Evolutionary conservation across 1,140 invertebrate genomes (phyloP).

Genomic region (Contarinia nasturtii): DNA sequence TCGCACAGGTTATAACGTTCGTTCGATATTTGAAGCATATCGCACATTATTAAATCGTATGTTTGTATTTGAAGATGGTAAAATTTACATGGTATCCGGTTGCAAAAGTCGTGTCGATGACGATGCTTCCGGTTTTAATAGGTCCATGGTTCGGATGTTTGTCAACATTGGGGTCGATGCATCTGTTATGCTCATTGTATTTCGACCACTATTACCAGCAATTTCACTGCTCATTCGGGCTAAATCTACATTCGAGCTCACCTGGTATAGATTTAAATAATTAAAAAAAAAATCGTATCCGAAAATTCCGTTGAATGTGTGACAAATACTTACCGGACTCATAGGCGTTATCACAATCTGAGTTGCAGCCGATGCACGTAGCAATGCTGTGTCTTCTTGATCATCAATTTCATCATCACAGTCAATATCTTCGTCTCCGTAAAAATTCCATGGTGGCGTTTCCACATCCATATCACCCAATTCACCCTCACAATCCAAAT

Average conservation of each 20-base stretch:
- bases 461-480: conserved; percentile 17
- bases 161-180: too few relatives aligned
- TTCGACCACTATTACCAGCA: too few relatives aligned
- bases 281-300: neutral
- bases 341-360: conserved; percentile 27
- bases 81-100: too few relatives aligned
- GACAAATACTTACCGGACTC: conserved; percentile 24
- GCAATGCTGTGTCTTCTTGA: conserved; percentile 32
- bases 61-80: too few relatives aligned
- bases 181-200: too few relatives aligned
- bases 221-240: neutral
- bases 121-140: too few relatives aligned
- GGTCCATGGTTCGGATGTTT: too few relatives aligned
- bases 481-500: conserved; percentile 23
- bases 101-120: too few relatives aligned
- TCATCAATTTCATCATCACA: conserved; percentile 25
- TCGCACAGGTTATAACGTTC: too few relatives aligned
- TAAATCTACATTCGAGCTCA: neutral
- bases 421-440: conserved; percentile 26
- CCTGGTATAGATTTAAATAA: neutral
- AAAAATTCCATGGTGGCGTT: conserved; percentile 23
- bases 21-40: too few relatives aligned
- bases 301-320: neutral
- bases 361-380: conserved; percentile 24
- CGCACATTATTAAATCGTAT: too few relatives aligned